Conservation (phyloP, 2,113 vertebrate genomes). For the Saccopteryx bilineata region DNA sequence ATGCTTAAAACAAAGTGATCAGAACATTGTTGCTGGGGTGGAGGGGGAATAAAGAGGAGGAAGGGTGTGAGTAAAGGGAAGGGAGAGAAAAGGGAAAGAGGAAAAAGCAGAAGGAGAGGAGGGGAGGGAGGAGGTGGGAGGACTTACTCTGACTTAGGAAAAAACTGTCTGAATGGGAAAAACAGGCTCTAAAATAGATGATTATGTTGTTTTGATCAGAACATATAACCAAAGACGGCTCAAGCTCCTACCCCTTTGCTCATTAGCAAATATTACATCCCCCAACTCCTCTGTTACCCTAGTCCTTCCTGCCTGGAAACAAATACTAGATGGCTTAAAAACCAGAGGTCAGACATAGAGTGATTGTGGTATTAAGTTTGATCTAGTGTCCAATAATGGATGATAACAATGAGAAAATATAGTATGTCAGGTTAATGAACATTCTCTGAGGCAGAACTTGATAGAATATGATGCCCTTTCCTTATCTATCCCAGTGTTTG, state of each 20-base stretch:
- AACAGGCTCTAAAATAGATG: background rate
- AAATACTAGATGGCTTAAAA: background rate
- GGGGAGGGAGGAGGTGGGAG: background rate
- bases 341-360: background rate
- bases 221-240: background rate
- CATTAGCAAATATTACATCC: fast-evolving
- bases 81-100: background rate
- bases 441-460: background rate
- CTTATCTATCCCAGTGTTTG: background rate
- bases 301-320: background rate
- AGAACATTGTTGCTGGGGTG: background rate
- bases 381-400: fast-evolving
- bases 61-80: background rate
- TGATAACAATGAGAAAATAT: background rate
- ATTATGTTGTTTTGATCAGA: fast-evolving
- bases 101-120: too few species aligned
- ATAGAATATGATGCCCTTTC: fast-evolving
- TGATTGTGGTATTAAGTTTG: fast-evolving
- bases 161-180: background rate
- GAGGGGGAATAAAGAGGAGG: too few species aligned
- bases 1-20: background rate
- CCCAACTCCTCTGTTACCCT: background rate
- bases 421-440: fast-evolving
- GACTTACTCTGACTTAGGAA: background rate
- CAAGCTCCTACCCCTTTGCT: too few species aligned